Percentiles rank a stretch among this genome's conserved stretches.
Conservation (phyloP, 2,888 invertebrate genomes). For the Dasysyrphus albostriatus region DNA sequence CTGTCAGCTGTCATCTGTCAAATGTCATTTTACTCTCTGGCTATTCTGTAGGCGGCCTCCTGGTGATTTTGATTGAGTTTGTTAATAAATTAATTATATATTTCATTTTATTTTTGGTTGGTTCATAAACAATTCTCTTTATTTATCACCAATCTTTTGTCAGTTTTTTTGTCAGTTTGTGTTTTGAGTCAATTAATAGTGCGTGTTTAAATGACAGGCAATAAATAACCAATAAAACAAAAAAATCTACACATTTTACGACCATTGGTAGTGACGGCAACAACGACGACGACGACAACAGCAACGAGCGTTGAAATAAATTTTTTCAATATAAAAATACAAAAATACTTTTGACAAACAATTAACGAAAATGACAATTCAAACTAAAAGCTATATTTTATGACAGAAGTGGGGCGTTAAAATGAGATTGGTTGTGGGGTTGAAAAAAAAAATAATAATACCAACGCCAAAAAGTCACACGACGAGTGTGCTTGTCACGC, state of each 20-base stretch:
- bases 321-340: slow-evolving; percentile 14
- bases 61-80: neutral
- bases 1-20: slow-evolving; percentile 60
- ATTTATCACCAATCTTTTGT: neutral
- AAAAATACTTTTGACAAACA: slow-evolving; percentile 51
- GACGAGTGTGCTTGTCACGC: slow-evolving; percentile 40
- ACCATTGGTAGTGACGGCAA: slow-evolving; percentile 21
- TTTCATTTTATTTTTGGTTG: slow-evolving; percentile 26
- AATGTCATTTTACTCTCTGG: slow-evolving; percentile 1
- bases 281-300: slow-evolving; percentile 6
- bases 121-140: slow-evolving; percentile 48
- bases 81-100: slow-evolving; percentile 52
- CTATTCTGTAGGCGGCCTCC: neutral
- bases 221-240: slow-evolving; percentile 48
- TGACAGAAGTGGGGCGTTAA: slow-evolving; percentile 29
- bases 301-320: slow-evolving; percentile 41
- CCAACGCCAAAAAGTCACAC: slow-evolving; percentile 62
- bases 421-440: neutral
- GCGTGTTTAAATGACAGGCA: slow-evolving; percentile 51
- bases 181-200: slow-evolving; percentile 51
- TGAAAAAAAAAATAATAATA: slow-evolving; percentile 7
- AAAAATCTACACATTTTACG: slow-evolving; percentile 44
- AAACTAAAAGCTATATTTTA: slow-evolving; percentile 58
- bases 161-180: neutral
- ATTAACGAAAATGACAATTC: slow-evolving; percentile 67